Percentiles rank a stretch among this genome's conserved stretches.
phyloP scores from a whole-genome alignment of 2,888 invertebrate genomes.

The Galerucella pusilla region DNA sequence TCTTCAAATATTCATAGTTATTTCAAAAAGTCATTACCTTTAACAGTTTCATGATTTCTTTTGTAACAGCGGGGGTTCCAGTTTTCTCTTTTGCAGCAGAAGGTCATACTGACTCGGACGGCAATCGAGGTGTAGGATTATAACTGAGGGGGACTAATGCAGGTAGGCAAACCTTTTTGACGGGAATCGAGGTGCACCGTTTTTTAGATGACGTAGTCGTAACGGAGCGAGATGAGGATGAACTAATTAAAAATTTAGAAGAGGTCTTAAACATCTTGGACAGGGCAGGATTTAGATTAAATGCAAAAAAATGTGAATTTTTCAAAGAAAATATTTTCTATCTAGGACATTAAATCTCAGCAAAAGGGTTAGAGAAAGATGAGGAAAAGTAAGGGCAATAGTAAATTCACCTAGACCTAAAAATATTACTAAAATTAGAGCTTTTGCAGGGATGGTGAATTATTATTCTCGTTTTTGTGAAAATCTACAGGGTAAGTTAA shows the following conservation, averaged over 20 bases:
- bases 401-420: constrained; percentile 15
- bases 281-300: constrained; percentile 31
- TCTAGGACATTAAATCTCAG: constrained; percentile 35
- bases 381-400: constrained; percentile 19
- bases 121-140: too few relatives aligned
- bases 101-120: too few relatives aligned
- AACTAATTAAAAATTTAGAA: constrained; percentile 37
- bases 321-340: constrained; percentile 31
- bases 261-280: constrained; percentile 17
- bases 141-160: too few relatives aligned
- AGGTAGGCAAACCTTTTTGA: too few relatives aligned
- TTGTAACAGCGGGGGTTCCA: too few relatives aligned
- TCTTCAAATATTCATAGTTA: too few relatives aligned
- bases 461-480: constrained; percentile 53
- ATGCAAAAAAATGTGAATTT: constrained; percentile 35
- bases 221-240: constrained; percentile 35
- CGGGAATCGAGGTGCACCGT: neutral
- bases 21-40: too few relatives aligned
- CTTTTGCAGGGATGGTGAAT: constrained; percentile 57
- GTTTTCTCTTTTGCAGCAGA: too few relatives aligned
- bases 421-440: constrained; percentile 42
- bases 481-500: constrained; percentile 46
- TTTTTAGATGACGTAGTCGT: constrained; percentile 46
- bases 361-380: constrained; percentile 29
- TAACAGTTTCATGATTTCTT: too few relatives aligned